These are phyloP conservation scores for Monopterus albus DNA, from an alignment of 2,113 vertebrate species.

Conservation along the genomic window DNA sequence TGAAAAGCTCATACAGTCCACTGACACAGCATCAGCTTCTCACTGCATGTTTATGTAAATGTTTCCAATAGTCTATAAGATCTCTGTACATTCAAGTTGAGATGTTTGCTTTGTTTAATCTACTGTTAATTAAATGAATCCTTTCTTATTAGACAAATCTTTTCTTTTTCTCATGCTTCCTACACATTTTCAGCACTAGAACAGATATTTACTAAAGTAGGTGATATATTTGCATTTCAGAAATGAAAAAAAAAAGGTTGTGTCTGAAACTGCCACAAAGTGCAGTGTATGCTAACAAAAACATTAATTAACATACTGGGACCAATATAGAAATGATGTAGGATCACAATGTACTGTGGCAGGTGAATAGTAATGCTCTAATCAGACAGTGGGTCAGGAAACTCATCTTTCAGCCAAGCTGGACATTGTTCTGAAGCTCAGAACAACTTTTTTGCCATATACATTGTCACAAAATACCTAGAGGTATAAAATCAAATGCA, in stretches of 20 bases:
- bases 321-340: too few relatives aligned
- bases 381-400: not conserved
- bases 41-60: not conserved
- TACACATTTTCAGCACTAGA: not conserved
- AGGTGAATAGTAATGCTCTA: too few relatives aligned
- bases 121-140: not conserved
- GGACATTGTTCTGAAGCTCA: not conserved
- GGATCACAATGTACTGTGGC: too few relatives aligned
- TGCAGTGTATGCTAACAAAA: too few relatives aligned
- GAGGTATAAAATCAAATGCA: too few relatives aligned
- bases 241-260: not conserved
- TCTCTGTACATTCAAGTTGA: conserved; percentile 3
- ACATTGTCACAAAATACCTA: not conserved
- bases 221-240: not conserved
- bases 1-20: conserved; percentile 15
- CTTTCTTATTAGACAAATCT: not conserved
- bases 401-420: too few relatives aligned
- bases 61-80: not conserved
- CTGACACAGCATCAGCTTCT: not conserved
- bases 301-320: too few relatives aligned
- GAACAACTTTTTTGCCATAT: not conserved
- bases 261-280: not conserved
- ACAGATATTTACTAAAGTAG: not conserved
- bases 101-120: not conserved
- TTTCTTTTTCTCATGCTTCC: not conserved